Base-by-base conservation (phyloP, 2,888 invertebrate species). In the Diplolepis rosae region DNA sequence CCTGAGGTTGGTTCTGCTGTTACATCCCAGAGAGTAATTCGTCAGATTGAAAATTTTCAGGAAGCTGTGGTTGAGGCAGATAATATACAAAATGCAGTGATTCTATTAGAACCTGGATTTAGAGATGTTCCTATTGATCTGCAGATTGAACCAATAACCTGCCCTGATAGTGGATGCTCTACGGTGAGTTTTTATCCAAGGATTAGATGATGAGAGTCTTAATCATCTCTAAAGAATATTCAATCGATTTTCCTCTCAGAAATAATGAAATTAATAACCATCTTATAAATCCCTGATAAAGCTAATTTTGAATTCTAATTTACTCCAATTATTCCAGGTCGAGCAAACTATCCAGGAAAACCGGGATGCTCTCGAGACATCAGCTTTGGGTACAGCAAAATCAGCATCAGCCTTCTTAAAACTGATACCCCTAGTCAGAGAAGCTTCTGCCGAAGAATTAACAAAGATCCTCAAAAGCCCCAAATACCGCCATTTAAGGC, bases 331-430 rank as follows among this genome's bases (percentile, higher is more conserved):
- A n/a, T 22, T 39, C 48, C 86, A 93, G 92, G 81, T 93, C 4
- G 88, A 90, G 30, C 89, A 91, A 74, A 80, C 90, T 30, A 87
- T 94, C 2, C 90, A 91, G 45, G 90, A 90, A 15, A 88, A 91
- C 66, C 89, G 90, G 65, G 90, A 91, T 2, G 88, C 90, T 32
- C 85, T 95, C 56, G 89, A 90, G 24, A 84, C 87, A 42, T 90
- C 91, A 24, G 89, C 92, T 51, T 83, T 95, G 48, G 95, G 94
- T 3, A 93, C 91, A 6, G 88, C 91, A 7, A 90, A 90, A 70
- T 92, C 94, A 2, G 93, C 95, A 0, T 89, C 91, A 70, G 91
- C 92, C 0, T 93, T 94, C 78, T 87, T 93, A 0, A 91, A 92
- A 79, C 86, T 95, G 15, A 82, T 95, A 24, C 91, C 92, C 15